Evolutionary conservation across 2,797 vertebrate genomes (phyloP).

Genomic region (Morus bassanus): DNA sequence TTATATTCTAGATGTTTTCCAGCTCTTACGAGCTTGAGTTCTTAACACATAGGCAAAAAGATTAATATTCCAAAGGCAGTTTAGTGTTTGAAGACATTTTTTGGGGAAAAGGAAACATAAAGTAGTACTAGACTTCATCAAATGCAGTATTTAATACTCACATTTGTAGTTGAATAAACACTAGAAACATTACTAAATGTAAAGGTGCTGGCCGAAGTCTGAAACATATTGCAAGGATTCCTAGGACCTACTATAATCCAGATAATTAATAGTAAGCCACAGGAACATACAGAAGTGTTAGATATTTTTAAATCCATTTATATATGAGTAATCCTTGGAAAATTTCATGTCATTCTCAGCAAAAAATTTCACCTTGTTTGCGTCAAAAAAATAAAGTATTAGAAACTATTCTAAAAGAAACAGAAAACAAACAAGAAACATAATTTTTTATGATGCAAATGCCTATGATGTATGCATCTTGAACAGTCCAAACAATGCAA

Average conservation of each 20-base stretch:
- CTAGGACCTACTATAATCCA: neutral
- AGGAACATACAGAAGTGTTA: neutral
- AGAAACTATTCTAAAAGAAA: neutral
- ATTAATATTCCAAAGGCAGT: neutral
- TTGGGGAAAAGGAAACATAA: neutral
- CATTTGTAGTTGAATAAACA: neutral
- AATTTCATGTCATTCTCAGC: neutral
- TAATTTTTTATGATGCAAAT: neutral
- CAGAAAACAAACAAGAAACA: neutral
- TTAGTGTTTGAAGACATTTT: neutral
- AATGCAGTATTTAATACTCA: neutral
- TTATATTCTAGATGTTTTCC: neutral
- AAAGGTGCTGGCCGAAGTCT: neutral
- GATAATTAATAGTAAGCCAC: neutral
- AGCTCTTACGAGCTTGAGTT: neutral
- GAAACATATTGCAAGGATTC: neutral
- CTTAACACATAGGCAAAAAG: neutral
- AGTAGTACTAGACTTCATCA: neutral
- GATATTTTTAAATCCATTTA: neutral
- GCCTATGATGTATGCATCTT: neutral
- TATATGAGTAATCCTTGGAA: neutral
- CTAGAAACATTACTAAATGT: neutral
- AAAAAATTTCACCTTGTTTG: neutral
- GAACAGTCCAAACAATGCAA: neutral
- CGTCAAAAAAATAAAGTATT: neutral